Evolutionary conservation across 2,113 vertebrate species (phyloP).

Genomic region (Isichthys henryi): DNA sequence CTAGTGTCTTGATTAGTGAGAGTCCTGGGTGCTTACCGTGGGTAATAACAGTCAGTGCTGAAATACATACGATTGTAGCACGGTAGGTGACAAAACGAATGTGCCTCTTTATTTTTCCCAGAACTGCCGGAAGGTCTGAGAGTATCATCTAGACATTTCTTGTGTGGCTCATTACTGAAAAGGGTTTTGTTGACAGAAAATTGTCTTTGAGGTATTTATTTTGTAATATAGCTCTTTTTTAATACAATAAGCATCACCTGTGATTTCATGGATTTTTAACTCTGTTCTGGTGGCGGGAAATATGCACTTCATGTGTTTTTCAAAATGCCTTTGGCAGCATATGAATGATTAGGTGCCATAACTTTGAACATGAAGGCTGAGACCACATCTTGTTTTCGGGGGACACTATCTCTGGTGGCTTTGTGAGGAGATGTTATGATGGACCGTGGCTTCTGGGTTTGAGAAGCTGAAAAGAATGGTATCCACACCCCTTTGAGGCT

Average conservation of each 20-base stretch:
- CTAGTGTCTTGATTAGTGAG: not conserved
- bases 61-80: not conserved
- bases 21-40: not conserved
- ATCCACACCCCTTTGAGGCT: not conserved
- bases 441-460: not conserved
- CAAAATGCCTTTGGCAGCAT: not conserved
- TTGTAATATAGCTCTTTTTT: not conserved
- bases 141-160: not conserved
- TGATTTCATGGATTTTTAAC: not conserved
- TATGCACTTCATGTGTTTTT: not conserved
- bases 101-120: not conserved
- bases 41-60: not conserved
- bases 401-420: not conserved
- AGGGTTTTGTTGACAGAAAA: not conserved
- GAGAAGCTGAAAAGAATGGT: not conserved
- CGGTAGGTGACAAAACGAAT: slow-evolving; percentile 6
- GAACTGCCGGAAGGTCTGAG: not conserved
- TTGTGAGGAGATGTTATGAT: not conserved
- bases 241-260: not conserved
- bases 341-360: not conserved
- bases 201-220: not conserved
- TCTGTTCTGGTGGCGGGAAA: not conserved
- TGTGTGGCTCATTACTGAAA: not conserved
- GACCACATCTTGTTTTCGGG: not conserved
- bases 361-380: not conserved